These are phyloP conservation scores for Pycnonotus jocosus DNA, from an alignment of 2,113 vertebrate genomes.

Conservation along the genomic window DNA sequence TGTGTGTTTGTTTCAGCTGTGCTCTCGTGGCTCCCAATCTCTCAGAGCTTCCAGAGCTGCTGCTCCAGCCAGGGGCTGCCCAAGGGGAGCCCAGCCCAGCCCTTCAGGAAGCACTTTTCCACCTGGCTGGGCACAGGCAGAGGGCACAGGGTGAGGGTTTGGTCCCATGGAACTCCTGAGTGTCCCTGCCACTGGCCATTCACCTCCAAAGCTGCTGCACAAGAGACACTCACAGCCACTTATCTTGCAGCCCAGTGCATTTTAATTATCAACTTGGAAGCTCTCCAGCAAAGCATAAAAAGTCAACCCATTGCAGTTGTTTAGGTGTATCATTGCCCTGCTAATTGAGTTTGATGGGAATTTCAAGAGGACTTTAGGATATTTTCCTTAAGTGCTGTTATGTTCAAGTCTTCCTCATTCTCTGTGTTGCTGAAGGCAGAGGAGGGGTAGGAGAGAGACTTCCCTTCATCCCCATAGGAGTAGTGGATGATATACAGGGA, in stretches of 20 bases:
- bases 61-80: background rate
- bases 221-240: background rate
- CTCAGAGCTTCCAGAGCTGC: background rate
- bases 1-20: background rate
- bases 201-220: background rate
- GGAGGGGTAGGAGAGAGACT: background rate
- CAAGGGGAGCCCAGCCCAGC: background rate
- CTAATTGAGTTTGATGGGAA: constrained; percentile 49
- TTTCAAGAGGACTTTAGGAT: constrained; percentile 36
- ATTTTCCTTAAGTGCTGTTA: constrained; percentile 9
- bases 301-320: constrained; percentile 9
- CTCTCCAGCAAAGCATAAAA: constrained; percentile 33
- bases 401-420: background rate
- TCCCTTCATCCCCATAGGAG: background rate
- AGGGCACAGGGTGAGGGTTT: background rate
- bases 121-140: background rate
- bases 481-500: background rate
- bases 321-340: constrained; percentile 22
- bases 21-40: accelerated
- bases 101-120: background rate
- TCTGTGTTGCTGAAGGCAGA: background rate
- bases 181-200: background rate
- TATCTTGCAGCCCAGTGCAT: background rate
- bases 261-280: constrained; percentile 48
- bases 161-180: background rate